Conservation (phyloP, 2,888 invertebrate species). For the Ennomos erosarius region DNA sequence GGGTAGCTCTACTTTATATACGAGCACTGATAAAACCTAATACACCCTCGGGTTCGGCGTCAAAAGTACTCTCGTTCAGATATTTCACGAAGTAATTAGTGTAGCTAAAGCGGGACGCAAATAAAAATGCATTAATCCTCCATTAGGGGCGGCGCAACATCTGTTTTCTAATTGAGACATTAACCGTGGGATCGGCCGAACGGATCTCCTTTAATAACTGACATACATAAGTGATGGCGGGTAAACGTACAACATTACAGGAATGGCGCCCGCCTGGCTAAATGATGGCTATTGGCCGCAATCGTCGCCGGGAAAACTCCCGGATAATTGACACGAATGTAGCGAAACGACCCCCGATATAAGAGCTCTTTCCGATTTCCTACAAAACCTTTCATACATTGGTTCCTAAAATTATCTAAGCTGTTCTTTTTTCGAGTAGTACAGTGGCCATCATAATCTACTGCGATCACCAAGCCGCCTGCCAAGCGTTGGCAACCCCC, state of each 20-base stretch:
- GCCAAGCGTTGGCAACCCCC: too few species aligned
- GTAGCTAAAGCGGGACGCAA: constrained; percentile 47
- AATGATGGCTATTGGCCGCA: constrained; percentile 74
- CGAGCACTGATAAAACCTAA: constrained; percentile 56
- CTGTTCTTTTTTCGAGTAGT: too few species aligned
- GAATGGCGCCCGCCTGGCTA: constrained; percentile 59
- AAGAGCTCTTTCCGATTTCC: constrained; percentile 29
- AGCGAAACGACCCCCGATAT: constrained; percentile 62
- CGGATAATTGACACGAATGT: constrained; percentile 79
- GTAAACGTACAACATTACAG: constrained; percentile 63
- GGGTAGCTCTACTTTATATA: constrained; percentile 58
- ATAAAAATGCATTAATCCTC: constrained; percentile 68
- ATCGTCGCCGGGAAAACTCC: constrained; percentile 74
- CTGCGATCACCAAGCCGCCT: too few species aligned
- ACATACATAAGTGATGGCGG: constrained; percentile 73
- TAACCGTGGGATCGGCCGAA: constrained; percentile 70
- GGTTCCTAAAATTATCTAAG: too few species aligned
- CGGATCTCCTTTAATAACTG: constrained; percentile 75
- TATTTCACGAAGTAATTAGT: constrained; percentile 52
- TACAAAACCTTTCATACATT: too few species aligned
- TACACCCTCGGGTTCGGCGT: constrained; percentile 42
- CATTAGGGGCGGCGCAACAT: constrained; percentile 48
- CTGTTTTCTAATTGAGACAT: constrained; percentile 79
- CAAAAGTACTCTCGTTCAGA: constrained; percentile 35
- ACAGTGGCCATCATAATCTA: too few species aligned